These are phyloP conservation scores for Hyposoter dolosus DNA, from an alignment of 2,888 invertebrate species.

Conservation along the genomic window DNA sequence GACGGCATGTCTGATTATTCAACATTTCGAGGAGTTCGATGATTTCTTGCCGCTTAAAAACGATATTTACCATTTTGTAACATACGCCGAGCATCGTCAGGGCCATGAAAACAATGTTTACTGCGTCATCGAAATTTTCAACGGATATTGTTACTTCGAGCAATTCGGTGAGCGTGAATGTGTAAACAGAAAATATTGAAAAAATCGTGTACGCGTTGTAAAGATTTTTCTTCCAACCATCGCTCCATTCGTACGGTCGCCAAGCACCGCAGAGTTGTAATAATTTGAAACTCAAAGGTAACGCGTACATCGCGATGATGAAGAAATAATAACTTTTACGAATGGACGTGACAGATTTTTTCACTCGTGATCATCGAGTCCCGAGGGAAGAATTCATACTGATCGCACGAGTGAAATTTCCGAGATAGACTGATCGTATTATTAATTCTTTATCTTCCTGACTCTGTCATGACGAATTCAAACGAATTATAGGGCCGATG, in stretches of 20 bases:
- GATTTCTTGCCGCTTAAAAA: conserved; percentile 44
- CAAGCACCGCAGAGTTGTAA: conserved; percentile 55
- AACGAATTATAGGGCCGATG: background rate
- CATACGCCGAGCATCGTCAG: conserved; percentile 52
- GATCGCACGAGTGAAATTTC: background rate
- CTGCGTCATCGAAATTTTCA: conserved; percentile 32
- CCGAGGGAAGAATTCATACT: background rate
- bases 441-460: background rate
- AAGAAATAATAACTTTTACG: background rate
- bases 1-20: conserved; percentile 33
- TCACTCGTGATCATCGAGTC: background rate
- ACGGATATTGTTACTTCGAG: conserved; percentile 26
- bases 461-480: too few species aligned
- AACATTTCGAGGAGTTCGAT: conserved; percentile 30
- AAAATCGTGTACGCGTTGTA: conserved; percentile 51
- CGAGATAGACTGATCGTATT: background rate
- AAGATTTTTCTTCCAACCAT: conserved; percentile 52
- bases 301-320: conserved; percentile 16
- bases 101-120: conserved; percentile 41
- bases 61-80: conserved; percentile 51
- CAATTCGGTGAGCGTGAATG: conserved; percentile 43
- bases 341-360: background rate
- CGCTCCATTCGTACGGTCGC: conserved; percentile 38
- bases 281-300: conserved; percentile 48
- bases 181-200: conserved; percentile 29